These are phyloP conservation scores for Eptatretus atami DNA, from an alignment of 2,797 vertebrate species.

Conservation along the genomic window DNA sequence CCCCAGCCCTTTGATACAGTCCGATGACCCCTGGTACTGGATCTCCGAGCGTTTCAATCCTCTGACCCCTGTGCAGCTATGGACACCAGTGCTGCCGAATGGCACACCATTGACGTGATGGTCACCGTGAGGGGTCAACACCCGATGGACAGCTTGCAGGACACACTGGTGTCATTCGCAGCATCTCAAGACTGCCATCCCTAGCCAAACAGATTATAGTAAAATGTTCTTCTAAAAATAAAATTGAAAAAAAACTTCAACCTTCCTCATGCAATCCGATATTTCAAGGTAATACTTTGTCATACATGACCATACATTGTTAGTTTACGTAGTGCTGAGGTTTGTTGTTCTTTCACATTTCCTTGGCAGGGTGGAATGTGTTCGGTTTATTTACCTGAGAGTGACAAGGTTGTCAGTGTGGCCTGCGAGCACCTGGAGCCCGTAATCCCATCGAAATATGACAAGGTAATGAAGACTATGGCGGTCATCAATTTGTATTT, in stretches of 20 bases:
- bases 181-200: slow-evolving; percentile 19
- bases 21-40: slow-evolving; percentile 76
- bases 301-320: no score
- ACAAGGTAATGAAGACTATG: slow-evolving; percentile 24
- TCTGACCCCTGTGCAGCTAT: slow-evolving; percentile 65
- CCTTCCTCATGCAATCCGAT: no score
- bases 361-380: slow-evolving; percentile 44
- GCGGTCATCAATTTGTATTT: no score
- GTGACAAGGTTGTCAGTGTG: slow-evolving; percentile 63
- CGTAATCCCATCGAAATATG: slow-evolving; percentile 60
- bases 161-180: slow-evolving; percentile 47
- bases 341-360: background rate
- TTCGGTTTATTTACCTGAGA: slow-evolving; percentile 54
- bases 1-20: slow-evolving; percentile 56
- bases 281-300: no score
- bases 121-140: slow-evolving; percentile 46
- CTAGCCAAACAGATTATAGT: background rate
- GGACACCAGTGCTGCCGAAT: slow-evolving; percentile 52
- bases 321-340: background rate
- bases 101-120: slow-evolving; percentile 76
- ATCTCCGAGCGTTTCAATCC: slow-evolving; percentile 69
- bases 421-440: slow-evolving; percentile 67
- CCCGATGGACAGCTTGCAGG: slow-evolving; percentile 39
- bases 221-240: no score
- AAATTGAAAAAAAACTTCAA: background rate